Conservation (phyloP, 1,140 invertebrate genomes). For the Hormaphis cornu region DNA sequence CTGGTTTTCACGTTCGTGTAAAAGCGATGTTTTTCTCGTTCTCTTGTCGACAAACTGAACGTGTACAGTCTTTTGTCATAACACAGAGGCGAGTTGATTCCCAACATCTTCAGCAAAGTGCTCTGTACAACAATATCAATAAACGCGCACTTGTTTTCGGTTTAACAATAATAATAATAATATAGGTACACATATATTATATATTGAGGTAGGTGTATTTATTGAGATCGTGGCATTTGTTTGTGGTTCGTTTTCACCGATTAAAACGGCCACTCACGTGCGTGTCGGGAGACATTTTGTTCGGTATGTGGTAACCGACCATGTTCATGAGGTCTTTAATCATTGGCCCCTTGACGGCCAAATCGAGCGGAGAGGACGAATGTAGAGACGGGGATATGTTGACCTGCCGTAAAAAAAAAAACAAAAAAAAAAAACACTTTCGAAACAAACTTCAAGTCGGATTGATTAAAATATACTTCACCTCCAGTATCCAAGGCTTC, state of each 20-base stretch:
- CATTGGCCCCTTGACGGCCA: slow-evolving; percentile 85
- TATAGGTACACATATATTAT: no score
- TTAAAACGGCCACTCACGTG: no score
- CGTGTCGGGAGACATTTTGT: slow-evolving; percentile 39
- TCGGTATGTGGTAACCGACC: slow-evolving; percentile 74
- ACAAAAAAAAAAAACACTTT: slow-evolving; percentile 15
- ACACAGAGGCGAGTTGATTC: slow-evolving; percentile 49
- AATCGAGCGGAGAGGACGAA: slow-evolving; percentile 81
- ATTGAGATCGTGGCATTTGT: no score
- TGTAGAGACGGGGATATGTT: slow-evolving; percentile 93
- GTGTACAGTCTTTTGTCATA: slow-evolving; percentile 58
- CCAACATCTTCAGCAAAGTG: slow-evolving; percentile 37
- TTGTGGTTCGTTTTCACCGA: no score
- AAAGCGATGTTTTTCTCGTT: slow-evolving; percentile 39
- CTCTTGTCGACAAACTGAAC: slow-evolving; percentile 53
- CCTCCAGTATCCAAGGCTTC: slow-evolving; percentile 91
- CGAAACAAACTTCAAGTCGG: slow-evolving; percentile 37
- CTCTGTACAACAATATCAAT: not conserved
- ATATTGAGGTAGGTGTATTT: no score
- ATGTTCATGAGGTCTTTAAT: slow-evolving; percentile 85
- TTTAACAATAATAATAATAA: no score
- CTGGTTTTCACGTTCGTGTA: slow-evolving; percentile 40
- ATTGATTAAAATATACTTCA: slow-evolving; percentile 39
- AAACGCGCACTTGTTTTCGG: no score
- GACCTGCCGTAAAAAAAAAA: slow-evolving; percentile 51